Percentiles rank a stretch among this genome's conserved stretches.
Evolutionary conservation across 2,113 vertebrate species (phyloP).

Genomic region (Neogale vison): DNA sequence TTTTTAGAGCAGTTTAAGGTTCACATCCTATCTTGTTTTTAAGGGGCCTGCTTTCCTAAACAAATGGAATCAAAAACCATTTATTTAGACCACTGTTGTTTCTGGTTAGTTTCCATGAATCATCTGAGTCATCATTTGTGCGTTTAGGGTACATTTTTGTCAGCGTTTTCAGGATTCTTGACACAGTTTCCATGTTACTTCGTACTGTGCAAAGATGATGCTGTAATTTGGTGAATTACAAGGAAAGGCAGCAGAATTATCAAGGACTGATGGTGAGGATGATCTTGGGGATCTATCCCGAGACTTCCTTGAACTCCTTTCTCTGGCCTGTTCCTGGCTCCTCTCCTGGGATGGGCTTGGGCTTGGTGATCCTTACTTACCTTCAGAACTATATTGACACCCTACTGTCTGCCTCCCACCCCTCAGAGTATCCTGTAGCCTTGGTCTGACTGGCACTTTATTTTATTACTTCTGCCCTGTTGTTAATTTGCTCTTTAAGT

Average conservation of each 20-base stretch:
- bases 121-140: neutral
- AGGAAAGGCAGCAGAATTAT: neutral
- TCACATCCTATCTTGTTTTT: neutral
- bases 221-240: neutral
- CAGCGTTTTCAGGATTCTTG: neutral
- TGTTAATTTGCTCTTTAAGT: neutral
- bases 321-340: neutral
- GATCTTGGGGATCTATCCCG: neutral
- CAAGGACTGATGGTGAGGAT: neutral
- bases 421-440: neutral
- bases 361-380: neutral
- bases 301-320: neutral
- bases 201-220: neutral
- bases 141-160: neutral
- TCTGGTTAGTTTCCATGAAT: neutral
- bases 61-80: neutral
- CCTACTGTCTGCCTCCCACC: neutral
- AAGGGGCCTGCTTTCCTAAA: neutral
- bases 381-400: neutral
- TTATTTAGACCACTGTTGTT: neutral
- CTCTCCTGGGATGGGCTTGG: neutral
- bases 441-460: neutral
- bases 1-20: neutral
- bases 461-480: neutral
- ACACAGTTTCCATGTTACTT: neutral